phyloP scores from a whole-genome alignment of 2,113 vertebrate genomes.

The Brachyistius frenatus region DNA sequence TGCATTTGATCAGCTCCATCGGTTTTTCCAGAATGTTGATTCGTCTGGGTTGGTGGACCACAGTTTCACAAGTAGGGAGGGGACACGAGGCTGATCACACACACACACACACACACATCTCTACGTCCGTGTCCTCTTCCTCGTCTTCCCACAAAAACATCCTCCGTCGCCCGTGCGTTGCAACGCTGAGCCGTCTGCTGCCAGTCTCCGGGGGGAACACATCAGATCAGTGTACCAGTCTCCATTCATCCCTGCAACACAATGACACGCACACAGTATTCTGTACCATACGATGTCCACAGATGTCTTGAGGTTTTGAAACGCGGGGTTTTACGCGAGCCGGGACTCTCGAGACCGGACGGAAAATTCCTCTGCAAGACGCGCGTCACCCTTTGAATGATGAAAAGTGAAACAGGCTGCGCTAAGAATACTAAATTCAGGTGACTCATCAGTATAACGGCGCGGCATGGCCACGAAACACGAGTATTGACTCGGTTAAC shows the following conservation, averaged over 20 bases:
- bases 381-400: not conserved
- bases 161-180: constrained; percentile 28
- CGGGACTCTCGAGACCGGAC: too few relatives aligned
- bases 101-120: not conserved
- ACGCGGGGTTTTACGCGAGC: not conserved
- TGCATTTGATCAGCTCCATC: not conserved
- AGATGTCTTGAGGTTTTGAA: not conserved
- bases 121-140: not conserved
- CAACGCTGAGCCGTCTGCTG: constrained; percentile 45
- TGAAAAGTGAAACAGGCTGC: not conserved
- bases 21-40: not conserved
- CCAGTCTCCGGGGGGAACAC: constrained; percentile 21
- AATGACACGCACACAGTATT: constrained; percentile 13
- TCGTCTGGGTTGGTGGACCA: not conserved
- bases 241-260: constrained; percentile 48
- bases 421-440: not conserved
- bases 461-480: too few relatives aligned
- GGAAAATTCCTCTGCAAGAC: not conserved
- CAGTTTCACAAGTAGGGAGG: not conserved
- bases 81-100: not conserved
- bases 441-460: not conserved
- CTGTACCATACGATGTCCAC: not conserved
- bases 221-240: constrained; percentile 59
- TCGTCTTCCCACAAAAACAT: constrained; percentile 2
- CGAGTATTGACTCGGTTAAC: too few relatives aligned